Evolutionary conservation across 2,888 invertebrate genomes (phyloP), one percentile per base, ranked within the genome.

Genomic region (Eilema caniola): DNA sequence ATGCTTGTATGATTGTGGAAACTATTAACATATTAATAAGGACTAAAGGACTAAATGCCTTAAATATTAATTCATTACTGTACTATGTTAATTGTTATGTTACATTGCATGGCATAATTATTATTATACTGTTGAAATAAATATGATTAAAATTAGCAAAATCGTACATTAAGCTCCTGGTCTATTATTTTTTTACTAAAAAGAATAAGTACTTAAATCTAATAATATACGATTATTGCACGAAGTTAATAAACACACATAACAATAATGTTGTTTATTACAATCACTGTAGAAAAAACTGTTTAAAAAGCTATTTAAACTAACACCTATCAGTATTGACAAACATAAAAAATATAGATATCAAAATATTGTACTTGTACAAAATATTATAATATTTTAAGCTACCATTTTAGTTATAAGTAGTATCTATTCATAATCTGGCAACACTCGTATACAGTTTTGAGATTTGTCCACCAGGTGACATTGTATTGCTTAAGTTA

Each of bases 211-310:
- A 77, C 79, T 78, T 84, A 81, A 20, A 69, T 66, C 73, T 80
- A 76, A 70, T 70, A 75, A 75, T 79, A 85, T 74, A 75, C 65
- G 75, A 83, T 83, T 85, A 86, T 86, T 86, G 86, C 86, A 86
- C 86, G 73, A 82, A 81, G 83, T 73, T 68, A 79, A 81, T 82
- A 81, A 81, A 78, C 81, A 81, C 78, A 74, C 8, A 33, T 74
- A 41, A 56, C 14, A 37, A 23, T 57, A 67, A 68, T 66, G 71
- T 73, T 28, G 75, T 76, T 74, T 75, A 81, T 81, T 79, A 76
- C 63, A 73, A 78, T 75, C 63, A 81, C 75, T 80, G 81, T 74
- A 69, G 70, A 62, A 77, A 75, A 80, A 74, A 72, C 81, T 73
- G 77, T 69, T 41, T 41, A 75, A 75, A 71, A 81, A 74, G 62